phyloP scores from a whole-genome alignment of 30 jellyfish, hydroid and myxozoan species.

The Clytia hemisphaerica region DNA sequence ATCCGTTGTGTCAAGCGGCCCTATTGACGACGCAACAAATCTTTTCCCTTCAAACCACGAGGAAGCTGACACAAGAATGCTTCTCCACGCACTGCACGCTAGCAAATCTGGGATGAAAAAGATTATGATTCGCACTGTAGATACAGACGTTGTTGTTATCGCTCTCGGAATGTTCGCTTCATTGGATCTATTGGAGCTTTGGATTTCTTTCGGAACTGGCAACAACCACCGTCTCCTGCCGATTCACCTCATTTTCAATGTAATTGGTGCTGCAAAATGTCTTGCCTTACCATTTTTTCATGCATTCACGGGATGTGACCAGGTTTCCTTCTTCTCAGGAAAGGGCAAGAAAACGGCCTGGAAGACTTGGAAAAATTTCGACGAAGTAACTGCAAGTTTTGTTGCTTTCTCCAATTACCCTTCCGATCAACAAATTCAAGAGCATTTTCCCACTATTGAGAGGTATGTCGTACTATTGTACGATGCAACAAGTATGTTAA shows the following conservation, averaged over 20 bases:
- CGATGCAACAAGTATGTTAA: slow-evolving; percentile 25
- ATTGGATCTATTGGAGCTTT: neutral
- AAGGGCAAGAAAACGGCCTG: slow-evolving; percentile 33
- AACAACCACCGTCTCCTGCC: neutral
- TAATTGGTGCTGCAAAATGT: too few relatives aligned
- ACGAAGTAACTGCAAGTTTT: slow-evolving; percentile 8
- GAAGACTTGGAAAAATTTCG: slow-evolving; percentile 26
- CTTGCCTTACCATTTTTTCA: too few relatives aligned
- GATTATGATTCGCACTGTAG: slow-evolving; percentile 5
- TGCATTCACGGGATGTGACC: too few relatives aligned
- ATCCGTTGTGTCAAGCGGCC: neutral
- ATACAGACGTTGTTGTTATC: slow-evolving; percentile 4
- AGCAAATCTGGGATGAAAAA: neutral
- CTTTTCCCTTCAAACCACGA: slow-evolving; percentile 3
- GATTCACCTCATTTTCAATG: too few relatives aligned
- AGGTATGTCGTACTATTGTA: slow-evolving; percentile 11
- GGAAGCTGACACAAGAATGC: slow-evolving; percentile 8
- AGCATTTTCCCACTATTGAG: neutral
- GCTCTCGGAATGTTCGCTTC: neutral
- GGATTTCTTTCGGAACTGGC: neutral
- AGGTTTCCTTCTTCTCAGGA: slow-evolving; percentile 8
- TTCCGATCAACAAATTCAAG: neutral
- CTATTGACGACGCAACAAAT: neutral
- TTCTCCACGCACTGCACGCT: slow-evolving; percentile 4
- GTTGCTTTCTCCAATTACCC: neutral